These are phyloP conservation scores for Porites rus DNA, from an alignment of 92 coral and sea anemone species.

Conservation along the genomic window DNA sequence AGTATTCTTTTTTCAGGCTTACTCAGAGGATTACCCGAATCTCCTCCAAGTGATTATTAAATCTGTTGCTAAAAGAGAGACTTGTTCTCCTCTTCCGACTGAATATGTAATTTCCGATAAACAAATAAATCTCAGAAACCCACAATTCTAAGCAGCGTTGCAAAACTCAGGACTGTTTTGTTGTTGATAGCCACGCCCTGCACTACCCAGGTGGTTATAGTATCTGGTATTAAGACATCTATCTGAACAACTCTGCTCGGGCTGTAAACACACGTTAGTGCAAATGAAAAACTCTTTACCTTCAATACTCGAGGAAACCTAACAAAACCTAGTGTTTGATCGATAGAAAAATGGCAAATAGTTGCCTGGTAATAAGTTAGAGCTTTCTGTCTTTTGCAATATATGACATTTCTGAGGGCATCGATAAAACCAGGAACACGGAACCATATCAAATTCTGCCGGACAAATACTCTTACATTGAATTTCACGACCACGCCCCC, in stretches of 20 bases:
- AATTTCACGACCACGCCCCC: too few relatives aligned
- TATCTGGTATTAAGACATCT: slow-evolving; percentile 80
- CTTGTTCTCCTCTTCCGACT: slow-evolving; percentile 95
- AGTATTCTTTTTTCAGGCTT: too few relatives aligned
- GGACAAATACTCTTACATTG: too few relatives aligned
- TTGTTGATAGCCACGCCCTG: slow-evolving; percentile 96
- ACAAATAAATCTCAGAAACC: slow-evolving; percentile 67
- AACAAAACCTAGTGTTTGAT: too few relatives aligned
- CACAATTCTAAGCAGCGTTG: slow-evolving; percentile 72
- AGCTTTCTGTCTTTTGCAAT: too few relatives aligned
- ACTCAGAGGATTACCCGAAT: slow-evolving; percentile 34
- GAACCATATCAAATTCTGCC: too few relatives aligned
- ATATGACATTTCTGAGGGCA: too few relatives aligned
- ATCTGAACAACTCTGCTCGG: slow-evolving; percentile 50
- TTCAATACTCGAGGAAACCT: too few relatives aligned
- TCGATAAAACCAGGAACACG: too few relatives aligned
- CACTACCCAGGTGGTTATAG: slow-evolving; percentile 89
- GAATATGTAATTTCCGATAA: slow-evolving; percentile 82
- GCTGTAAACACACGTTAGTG: slow-evolving; percentile 18
- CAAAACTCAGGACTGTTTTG: slow-evolving; percentile 89
- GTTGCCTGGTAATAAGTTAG: too few relatives aligned
- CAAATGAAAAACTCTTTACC: too few relatives aligned
- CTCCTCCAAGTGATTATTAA: slow-evolving; percentile 59
- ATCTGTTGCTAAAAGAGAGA: slow-evolving; percentile 61
- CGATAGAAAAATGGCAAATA: too few relatives aligned